Conservation (phyloP, 2,797 vertebrate species). For the Oryzias dopingdopingensis region DNA sequence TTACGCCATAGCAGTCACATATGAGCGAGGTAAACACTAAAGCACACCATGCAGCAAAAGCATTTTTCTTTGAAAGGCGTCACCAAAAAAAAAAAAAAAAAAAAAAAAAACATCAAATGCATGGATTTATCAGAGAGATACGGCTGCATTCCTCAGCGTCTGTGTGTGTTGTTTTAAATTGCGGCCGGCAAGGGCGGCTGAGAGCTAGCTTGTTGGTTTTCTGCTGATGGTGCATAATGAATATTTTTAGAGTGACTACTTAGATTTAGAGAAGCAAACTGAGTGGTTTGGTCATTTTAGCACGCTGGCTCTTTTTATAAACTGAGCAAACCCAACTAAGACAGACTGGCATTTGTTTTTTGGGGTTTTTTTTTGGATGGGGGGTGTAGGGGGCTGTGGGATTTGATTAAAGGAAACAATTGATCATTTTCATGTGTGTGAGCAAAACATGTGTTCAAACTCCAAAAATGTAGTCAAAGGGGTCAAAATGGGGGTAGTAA, state of each 20-base stretch:
- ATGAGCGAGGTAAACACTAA: slow-evolving; percentile 28
- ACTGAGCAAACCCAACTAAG: slow-evolving; percentile 45
- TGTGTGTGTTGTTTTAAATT: slow-evolving; percentile 66
- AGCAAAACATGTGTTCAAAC: no score
- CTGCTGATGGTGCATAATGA: slow-evolving; percentile 56
- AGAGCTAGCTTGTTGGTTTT: slow-evolving; percentile 60
- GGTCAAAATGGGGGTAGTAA: no score
- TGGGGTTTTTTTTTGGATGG: neutral
- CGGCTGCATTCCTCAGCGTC: slow-evolving; percentile 56
- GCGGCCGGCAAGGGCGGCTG: slow-evolving; percentile 30
- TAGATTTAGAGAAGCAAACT: slow-evolving; percentile 48
- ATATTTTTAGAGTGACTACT: slow-evolving; percentile 66
- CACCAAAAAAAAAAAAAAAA: slow-evolving; percentile 14
- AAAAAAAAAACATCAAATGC: slow-evolving; percentile 46
- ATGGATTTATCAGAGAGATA: slow-evolving; percentile 60
- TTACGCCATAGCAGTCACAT: slow-evolving; percentile 44
- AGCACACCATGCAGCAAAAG: slow-evolving; percentile 43
- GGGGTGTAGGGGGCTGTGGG: slow-evolving; percentile 22
- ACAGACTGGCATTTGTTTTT: slow-evolving; percentile 56
- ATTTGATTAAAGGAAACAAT: slow-evolving; percentile 41
- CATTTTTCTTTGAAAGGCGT: slow-evolving; percentile 44
- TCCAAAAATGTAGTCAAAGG: no score
- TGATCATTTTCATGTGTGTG: no score
- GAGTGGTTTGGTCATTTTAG: slow-evolving; percentile 62
- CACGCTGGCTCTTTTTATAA: slow-evolving; percentile 61